Evolutionary conservation across 2,888 invertebrate genomes (phyloP).

Genomic region (Merodon equestris): DNA sequence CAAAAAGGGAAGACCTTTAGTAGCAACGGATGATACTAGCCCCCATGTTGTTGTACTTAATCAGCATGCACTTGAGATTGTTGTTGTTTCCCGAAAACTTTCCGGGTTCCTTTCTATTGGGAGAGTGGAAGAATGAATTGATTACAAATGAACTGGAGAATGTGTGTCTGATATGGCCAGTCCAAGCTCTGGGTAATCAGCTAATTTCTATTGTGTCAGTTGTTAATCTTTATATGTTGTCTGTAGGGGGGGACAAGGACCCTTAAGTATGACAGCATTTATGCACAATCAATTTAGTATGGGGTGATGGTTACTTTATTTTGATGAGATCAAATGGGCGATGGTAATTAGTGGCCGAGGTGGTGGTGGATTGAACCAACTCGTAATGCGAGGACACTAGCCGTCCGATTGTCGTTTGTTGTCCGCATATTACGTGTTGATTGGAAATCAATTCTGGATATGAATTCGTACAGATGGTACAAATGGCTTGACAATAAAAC

Average conservation of each 20-base stretch:
- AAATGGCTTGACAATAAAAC: slow-evolving; percentile 43
- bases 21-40: slow-evolving; percentile 19
- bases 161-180: not conserved
- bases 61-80: slow-evolving; percentile 47
- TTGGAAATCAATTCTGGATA: slow-evolving; percentile 60
- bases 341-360: slow-evolving; percentile 20
- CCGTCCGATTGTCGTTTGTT: slow-evolving; percentile 4
- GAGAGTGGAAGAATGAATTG: slow-evolving; percentile 35
- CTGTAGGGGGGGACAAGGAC: not conserved
- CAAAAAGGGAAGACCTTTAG: slow-evolving; percentile 34
- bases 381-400: slow-evolving; percentile 55
- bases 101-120: not conserved
- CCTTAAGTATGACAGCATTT: slow-evolving; percentile 22
- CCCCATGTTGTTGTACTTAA: slow-evolving; percentile 27
- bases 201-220: slow-evolving; percentile 33
- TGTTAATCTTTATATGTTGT: not conserved
- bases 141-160: slow-evolving; percentile 36
- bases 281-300: slow-evolving; percentile 28
- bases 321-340: slow-evolving; percentile 23
- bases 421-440: slow-evolving; percentile 41
- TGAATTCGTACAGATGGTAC: slow-evolving; percentile 53
- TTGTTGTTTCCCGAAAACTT: slow-evolving; percentile 11
- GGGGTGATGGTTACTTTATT: slow-evolving; percentile 44
- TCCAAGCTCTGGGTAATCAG: slow-evolving; percentile 27
- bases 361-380: slow-evolving; percentile 50